Evolutionary conservation across 1,140 invertebrate genomes (phyloP), one percentile per base, ranked within the genome.

Genomic region (Drosophila tani): DNA sequence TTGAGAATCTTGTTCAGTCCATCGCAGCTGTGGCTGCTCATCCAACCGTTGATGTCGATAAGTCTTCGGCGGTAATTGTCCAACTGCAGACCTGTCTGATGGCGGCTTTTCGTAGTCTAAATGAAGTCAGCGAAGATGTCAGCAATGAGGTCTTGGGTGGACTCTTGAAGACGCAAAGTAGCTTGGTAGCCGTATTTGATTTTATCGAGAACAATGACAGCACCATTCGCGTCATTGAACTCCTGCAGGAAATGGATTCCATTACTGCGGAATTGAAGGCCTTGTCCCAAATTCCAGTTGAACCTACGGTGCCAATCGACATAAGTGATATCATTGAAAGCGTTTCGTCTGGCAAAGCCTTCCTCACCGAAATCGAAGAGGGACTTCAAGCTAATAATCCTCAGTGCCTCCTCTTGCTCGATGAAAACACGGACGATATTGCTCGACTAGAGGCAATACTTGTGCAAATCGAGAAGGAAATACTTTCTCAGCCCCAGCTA

Each of bases 131-230:
- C 56, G 91, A 92, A 53, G n/a, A 14, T 14, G 70, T 55, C 0
- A 35, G 56, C 17, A 80, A 78, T 9, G 78, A 87, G 0, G 9
- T 81, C 2, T 32, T 75, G 2, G 49, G 65, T 12, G 69, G 55
- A 7, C 62, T 92, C 5, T 11, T 81, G 0, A 87, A 79, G 38
- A 77, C 78, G 0, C 90, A 92, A 62, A 91, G 68, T 55, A 81
- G 67, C 29, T 53, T 92, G 15, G 71, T 92, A 5, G 69, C 75
- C 0, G 85, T 92, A 3, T 92, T 81, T 21, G 90, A 92, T 53
- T 92, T 92, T 35, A 92, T 92, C 38, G 91, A 92, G 46, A 80
- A 83, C 8, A 91, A 76, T 49, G 91, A 92, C 29, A 67, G 24
- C 6, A 53, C 57, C 11, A 73, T 92, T 50, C 68, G 91, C 8